Evolutionary conservation across 2,797 vertebrate genomes (phyloP), one percentile per base, ranked within the genome.

Genomic region (Sebastes glaucus): DNA sequence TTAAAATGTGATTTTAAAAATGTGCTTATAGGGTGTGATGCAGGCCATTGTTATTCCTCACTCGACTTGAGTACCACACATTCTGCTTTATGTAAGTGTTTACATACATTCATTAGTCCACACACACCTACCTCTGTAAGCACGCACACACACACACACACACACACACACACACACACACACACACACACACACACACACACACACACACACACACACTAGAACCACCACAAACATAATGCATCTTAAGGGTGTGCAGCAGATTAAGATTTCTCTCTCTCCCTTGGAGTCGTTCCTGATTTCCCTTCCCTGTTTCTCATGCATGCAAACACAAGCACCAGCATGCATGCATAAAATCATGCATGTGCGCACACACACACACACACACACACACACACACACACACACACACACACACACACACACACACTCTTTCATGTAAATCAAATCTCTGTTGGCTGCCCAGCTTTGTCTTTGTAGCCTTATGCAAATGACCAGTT

Each of bases 401-500:
- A 35, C 64, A 53, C 61, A 63, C 28, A 7, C 59, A 42, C 46
- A 38, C 13, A 49, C 64, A 33, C 55, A 71, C 56, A 28, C 67
- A 70, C 46, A 3, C 28, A 30, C 67, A 59, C 69, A 56, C 57
- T 20, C 20, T 78, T 61, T 70, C 65, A 61, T 86, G 83, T 80
- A 85, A 86, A 84, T 89, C 77, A 87, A 78, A 77, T 80, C 60
- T 82, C 81, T 59, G 65, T 60, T 64, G 75, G 71, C 68, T 62
- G 64, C 13, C 42, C 71, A 42, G 80, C 61, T 83, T 76, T 71
- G 75, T 80, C 85, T 86, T 30, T 87, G 74, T 78, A 66, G 75
- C 59, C 35, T 75, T 74, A 89, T 91, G 90, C 80, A 86, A 89
- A 91, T 90, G 67, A 77, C 14, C 59, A 64, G 62, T 74, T 90